These are phyloP conservation scores for Cabera pusaria DNA, from an alignment of 2,888 invertebrate species.

Conservation along the genomic window DNA sequence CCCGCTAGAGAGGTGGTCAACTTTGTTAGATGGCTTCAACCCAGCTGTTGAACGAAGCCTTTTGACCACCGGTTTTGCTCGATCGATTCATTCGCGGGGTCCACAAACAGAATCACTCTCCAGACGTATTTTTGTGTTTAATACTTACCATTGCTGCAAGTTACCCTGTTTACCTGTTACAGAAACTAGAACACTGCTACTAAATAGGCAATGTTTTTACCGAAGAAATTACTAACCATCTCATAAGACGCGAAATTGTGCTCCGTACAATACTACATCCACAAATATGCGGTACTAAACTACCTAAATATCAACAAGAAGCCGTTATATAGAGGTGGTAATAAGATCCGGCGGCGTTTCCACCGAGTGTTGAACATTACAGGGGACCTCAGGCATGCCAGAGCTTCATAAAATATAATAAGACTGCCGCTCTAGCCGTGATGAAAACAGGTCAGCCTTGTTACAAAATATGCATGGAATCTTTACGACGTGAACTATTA, in stretches of 20 bases:
- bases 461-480: constrained; percentile 22
- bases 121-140: no score
- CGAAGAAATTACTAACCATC: constrained; percentile 8
- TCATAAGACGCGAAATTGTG: constrained; percentile 21
- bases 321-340: constrained; percentile 55
- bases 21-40: no score
- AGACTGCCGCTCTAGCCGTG: constrained; percentile 56
- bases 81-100: no score
- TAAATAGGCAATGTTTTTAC: no score
- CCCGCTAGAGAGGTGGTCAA: no score
- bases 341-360: constrained; percentile 63
- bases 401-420: constrained; percentile 78
- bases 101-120: no score
- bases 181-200: no score
- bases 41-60: no score
- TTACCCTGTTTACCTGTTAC: no score
- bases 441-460: constrained; percentile 56
- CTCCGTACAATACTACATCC: constrained; percentile 11
- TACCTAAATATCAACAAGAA: constrained; percentile 50
- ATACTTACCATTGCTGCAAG: no score
- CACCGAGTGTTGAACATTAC: constrained; percentile 59
- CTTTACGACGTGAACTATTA: constrained; percentile 20
- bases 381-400: constrained; percentile 59
- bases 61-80: no score
- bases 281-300: constrained; percentile 27